These are phyloP conservation scores for Capitulum mitella DNA, from an alignment of 2,888 invertebrate genomes.

Conservation along the genomic window DNA sequence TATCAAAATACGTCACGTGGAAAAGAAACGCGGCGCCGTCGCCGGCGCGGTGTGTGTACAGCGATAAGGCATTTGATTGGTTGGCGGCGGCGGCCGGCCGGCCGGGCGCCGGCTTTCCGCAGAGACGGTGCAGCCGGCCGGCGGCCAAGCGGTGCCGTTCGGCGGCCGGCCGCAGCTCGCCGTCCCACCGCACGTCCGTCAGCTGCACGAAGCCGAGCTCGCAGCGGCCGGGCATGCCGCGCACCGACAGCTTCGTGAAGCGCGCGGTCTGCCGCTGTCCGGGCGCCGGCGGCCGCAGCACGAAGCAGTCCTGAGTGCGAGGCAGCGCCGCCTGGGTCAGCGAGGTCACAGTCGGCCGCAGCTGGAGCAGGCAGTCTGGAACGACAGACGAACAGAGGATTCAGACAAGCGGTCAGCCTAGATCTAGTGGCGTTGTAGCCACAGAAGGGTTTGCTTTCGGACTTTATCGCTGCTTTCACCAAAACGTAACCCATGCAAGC, in stretches of 20 bases:
- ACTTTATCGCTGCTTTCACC: no score
- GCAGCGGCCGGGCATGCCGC: background rate
- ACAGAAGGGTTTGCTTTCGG: no score
- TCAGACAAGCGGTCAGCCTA: no score
- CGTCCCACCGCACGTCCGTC: constrained; percentile 3
- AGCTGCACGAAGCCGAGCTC: constrained; percentile 1
- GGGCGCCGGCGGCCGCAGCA: background rate
- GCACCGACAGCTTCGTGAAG: constrained; percentile 1
- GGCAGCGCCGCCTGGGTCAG: background rate
- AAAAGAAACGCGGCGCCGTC: constrained; percentile 1
- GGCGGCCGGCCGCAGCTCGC: background rate
- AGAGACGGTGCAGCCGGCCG: background rate
- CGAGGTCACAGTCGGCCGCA: background rate
- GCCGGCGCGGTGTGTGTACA: background rate
- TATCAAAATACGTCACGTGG: background rate
- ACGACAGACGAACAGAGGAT: background rate
- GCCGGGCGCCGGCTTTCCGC: constrained; percentile 5
- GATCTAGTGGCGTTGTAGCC: no score
- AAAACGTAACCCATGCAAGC: no score
- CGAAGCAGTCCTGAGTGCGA: background rate
- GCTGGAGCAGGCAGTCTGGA: background rate
- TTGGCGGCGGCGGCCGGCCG: background rate
- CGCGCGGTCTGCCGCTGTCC: background rate
- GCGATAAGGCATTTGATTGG: constrained; percentile 12
- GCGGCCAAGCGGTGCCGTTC: background rate